Conservation (phyloP, 2,888 invertebrate species). For the Nymphalis polychloros region DNA sequence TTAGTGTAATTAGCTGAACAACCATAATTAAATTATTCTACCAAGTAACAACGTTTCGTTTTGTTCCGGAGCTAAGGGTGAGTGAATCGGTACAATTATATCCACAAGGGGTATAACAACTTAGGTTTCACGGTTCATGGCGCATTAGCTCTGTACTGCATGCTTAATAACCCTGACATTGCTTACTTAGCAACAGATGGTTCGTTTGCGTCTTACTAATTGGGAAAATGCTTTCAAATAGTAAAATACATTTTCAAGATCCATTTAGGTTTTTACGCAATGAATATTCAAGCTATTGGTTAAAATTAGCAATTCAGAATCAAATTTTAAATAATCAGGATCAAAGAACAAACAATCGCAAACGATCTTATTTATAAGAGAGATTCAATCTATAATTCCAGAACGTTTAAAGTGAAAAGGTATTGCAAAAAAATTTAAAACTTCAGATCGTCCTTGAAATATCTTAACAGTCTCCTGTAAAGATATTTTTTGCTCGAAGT, state of each 20-base stretch:
- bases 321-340: too few relatives aligned
- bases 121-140: conserved; percentile 5
- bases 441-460: neutral
- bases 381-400: neutral
- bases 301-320: neutral
- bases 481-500: conserved; percentile 4
- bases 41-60: neutral
- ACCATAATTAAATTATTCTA: neutral
- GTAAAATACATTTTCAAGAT: too few relatives aligned
- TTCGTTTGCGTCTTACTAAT: neutral
- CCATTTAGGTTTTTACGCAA: neutral
- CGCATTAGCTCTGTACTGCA: neutral
- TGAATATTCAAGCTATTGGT: neutral
- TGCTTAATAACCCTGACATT: neutral
- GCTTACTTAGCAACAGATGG: neutral
- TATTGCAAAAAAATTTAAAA: conserved; percentile 4
- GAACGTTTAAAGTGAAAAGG: neutral
- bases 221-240: neutral
- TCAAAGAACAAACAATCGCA: too few relatives aligned
- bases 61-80: neutral
- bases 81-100: conserved; percentile 4
- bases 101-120: neutral
- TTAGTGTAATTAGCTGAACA: too few relatives aligned
- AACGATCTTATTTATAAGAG: neutral
- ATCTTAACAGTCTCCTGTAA: neutral